Evolutionary conservation across 2,797 vertebrate species (phyloP).

Genomic region (Acanthurus tractus): DNA sequence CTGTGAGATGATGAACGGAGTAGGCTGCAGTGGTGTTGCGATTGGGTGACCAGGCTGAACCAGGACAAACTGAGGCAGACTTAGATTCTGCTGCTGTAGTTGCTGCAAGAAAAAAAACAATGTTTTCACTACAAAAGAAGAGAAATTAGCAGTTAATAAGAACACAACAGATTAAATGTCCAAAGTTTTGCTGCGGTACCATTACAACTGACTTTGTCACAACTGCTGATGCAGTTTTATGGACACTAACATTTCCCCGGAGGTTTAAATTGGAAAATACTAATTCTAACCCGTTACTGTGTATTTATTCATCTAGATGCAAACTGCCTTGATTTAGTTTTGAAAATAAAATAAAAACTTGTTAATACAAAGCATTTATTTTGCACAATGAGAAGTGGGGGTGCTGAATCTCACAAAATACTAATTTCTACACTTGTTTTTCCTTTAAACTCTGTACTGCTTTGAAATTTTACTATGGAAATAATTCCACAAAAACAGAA

Average conservation of each 20-base stretch:
- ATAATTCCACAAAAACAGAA: background rate
- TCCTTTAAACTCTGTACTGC: background rate
- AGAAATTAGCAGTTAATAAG: background rate
- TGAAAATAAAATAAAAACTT: background rate
- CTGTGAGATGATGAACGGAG: constrained; percentile 99
- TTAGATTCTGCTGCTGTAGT: constrained; percentile 96
- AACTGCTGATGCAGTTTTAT: background rate
- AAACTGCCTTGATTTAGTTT: background rate
- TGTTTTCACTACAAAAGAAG: background rate
- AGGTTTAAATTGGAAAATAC: background rate
- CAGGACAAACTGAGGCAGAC: constrained; percentile 98
- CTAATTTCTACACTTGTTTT: no score
- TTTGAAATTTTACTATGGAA: constrained; percentile 1
- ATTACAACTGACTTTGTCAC: background rate
- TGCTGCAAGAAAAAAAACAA: constrained; percentile 85
- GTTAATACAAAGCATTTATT: background rate
- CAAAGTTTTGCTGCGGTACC: background rate
- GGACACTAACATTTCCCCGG: background rate
- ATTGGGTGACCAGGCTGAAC: constrained; percentile 93
- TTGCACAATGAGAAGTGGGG: background rate
- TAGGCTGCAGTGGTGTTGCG: constrained; percentile 92
- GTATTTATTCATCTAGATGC: background rate
- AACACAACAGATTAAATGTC: background rate
- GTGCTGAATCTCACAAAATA: no score
- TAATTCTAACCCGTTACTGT: background rate